Evolutionary conservation across 2,113 vertebrate species (phyloP).

Genomic region (Paramisgurnus dabryanus): DNA sequence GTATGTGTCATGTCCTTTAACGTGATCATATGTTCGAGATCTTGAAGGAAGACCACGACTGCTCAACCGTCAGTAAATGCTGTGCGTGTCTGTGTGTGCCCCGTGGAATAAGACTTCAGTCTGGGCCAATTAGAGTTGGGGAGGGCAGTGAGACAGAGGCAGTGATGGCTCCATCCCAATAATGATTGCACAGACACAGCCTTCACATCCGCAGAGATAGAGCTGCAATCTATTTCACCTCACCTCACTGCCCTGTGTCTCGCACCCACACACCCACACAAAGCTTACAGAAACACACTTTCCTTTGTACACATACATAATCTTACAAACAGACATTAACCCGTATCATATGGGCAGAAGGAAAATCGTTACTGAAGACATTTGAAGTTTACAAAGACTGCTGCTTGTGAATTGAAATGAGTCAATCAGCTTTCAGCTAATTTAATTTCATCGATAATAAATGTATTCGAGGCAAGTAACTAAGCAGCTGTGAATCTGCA

Average conservation of each 20-base stretch:
- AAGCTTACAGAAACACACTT: neutral
- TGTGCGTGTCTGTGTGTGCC: slow-evolving; percentile 24
- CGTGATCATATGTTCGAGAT: neutral
- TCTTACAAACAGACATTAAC: neutral
- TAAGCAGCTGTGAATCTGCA: neutral
- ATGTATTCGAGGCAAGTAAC: neutral
- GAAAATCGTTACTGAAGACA: neutral
- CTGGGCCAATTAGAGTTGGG: slow-evolving; percentile 44
- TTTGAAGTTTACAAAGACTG: neutral
- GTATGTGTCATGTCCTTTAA: neutral
- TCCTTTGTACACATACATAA: neutral
- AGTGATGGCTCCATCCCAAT: slow-evolving; percentile 72
- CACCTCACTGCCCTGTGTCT: slow-evolving; percentile 6
- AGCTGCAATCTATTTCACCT: slow-evolving; percentile 71
- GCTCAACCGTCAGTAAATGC: slow-evolving; percentile 2
- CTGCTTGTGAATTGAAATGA: neutral
- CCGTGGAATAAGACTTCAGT: slow-evolving; percentile 17
- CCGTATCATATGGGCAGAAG: neutral
- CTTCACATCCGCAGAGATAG: slow-evolving; percentile 64
- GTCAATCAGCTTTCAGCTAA: neutral
- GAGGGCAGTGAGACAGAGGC: slow-evolving; percentile 50
- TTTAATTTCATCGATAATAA: neutral
- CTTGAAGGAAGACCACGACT: slow-evolving; percentile 11
- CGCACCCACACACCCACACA: slow-evolving; percentile 26
- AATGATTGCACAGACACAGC: slow-evolving; percentile 79